Base-by-base conservation (phyloP, 2,797 vertebrate genomes). In the Pangasius djambal region DNA sequence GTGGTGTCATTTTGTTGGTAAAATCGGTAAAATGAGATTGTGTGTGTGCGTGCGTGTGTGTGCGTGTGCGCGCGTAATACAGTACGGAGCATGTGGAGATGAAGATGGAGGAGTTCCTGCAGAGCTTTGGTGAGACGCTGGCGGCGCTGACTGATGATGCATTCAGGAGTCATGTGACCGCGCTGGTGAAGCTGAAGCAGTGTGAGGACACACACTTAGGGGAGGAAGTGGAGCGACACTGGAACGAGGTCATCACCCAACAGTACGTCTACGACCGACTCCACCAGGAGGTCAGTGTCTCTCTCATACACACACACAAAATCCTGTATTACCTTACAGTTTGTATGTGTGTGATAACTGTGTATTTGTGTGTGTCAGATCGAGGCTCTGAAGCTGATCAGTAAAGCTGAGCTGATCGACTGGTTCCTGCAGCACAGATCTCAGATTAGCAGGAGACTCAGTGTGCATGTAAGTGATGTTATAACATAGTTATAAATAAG, bases 151-250 rank as follows among this genome's bases (percentile, higher is more conserved):
- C 95, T 12, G 97, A 98, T 87, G 97, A 98, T n/a, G 97, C 97
- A 89, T 99, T 99, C 93, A 96, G 92, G 69, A 97, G 97, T 78
- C 92, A 96, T 97, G 98, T 99, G 89, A 98, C 97, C 8, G 97
- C 98, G 77, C 94, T 99, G 86, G 97, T 99, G 92, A 98, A 99
- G 94, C 96, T 99, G 92, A 99, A 99, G 94, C 97, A 98, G 93
- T 98, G 98, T 55, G 98, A 99, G 93, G 98, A 99, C 91, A 98
- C 97, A 12, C 97, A 99, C 93, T 97, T 99, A 2, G 98, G 98
- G 20, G 98, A 99, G 92, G 98, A 99, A 94, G 98, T 99, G 86
- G 97, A 99, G 93, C 96, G 98, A 91, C 98, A 99, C 96, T 99
- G 98, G 98, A 95, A 95, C 0, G 98, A 99, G 94, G 97, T 99